Evolutionary conservation across 2,797 vertebrate species (phyloP), one percentile per base, ranked within the genome.

Genomic region (Ptychobarbus kaznakovi): DNA sequence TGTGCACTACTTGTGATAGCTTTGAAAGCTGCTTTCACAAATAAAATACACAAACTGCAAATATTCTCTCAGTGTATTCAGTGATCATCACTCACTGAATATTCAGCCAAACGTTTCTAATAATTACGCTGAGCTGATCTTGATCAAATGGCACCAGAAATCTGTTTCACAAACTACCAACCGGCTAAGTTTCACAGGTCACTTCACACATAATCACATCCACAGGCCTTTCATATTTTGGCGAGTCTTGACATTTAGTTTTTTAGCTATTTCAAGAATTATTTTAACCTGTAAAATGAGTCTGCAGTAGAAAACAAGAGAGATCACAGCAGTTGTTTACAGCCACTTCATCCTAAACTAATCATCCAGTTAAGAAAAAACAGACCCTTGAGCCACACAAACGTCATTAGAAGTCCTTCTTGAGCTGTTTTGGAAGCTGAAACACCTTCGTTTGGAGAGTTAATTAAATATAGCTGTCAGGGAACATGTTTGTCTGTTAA

Each of bases 261-360:
- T n/a, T n/a, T n/a, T n/a, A 28, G n/a, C n/a, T 44, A 28, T 79
- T 63, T 63, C 4, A 63, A 79, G 9, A 63, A 28, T 11, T 69
- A 9, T 51, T 53, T 69, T 8, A 69, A 68, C 32, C 32, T 11
- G 8, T 38, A n/a, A 46, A 22, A 25, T 16, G 20, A n/a, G n/a
- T 9, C 56, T 18, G 9, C 9, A 63, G 0, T 6, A 63, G 38
- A 13, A 44, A 38, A 25, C 35, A 35, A 22, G 35, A 51, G 25
- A 25, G 12, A 61, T 42, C 32, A 77, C 35, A 25, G 51, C 35
- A 6, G 51, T 77, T 79, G 76, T 79, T 79, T 79, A 79, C 10
- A 70, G 38, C 38, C 68, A 22, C 76, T 12, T 44, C 40, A 44
- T 65, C 38, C n/a, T 63, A 25, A 61, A 63, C 15, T 0, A 44